A percentile compares a stretch with the other conserved stretches of the same genome.
phyloP scores from a whole-genome alignment of 2,888 invertebrate species.

The Pimpla rufipes region DNA sequence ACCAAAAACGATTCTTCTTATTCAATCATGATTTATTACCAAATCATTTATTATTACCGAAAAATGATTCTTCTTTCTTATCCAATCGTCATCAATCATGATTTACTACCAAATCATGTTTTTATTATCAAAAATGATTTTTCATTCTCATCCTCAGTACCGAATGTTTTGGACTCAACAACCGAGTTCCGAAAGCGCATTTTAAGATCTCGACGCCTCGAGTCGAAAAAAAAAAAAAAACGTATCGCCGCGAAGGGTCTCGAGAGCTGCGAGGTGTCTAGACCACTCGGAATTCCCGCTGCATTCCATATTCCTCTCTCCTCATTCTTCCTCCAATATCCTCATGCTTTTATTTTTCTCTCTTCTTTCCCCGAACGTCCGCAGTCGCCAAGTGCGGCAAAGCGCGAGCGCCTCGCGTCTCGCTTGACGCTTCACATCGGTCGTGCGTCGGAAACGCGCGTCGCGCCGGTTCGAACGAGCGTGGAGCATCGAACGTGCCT shows the following conservation, averaged over 20 bases:
- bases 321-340: not conserved
- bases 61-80: too few relatives aligned
- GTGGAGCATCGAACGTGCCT: slow-evolving; percentile 49
- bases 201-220: not conserved
- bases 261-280: slow-evolving; percentile 46
- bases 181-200: not conserved
- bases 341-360: not conserved
- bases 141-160: not conserved
- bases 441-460: slow-evolving; percentile 59
- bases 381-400: slow-evolving; percentile 42
- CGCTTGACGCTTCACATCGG: slow-evolving; percentile 26
- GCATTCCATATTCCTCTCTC: slow-evolving; percentile 18
- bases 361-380: slow-evolving; percentile 12
- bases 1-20: too few relatives aligned
- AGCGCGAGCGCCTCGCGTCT: slow-evolving; percentile 6
- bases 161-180: not conserved
- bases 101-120: too few relatives aligned
- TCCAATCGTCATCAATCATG: too few relatives aligned
- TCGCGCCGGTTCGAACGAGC: slow-evolving; percentile 48
- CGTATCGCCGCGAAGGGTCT: not conserved
- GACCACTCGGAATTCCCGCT: slow-evolving; percentile 55
- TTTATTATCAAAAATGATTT: too few relatives aligned
- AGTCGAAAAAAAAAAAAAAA: not conserved
- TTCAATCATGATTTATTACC: too few relatives aligned
- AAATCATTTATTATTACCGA: too few relatives aligned